A percentile compares a stretch with the other conserved stretches of the same genome.
phyloP scores from a whole-genome alignment of 2,888 invertebrate genomes.

The Hemithea aestivaria region DNA sequence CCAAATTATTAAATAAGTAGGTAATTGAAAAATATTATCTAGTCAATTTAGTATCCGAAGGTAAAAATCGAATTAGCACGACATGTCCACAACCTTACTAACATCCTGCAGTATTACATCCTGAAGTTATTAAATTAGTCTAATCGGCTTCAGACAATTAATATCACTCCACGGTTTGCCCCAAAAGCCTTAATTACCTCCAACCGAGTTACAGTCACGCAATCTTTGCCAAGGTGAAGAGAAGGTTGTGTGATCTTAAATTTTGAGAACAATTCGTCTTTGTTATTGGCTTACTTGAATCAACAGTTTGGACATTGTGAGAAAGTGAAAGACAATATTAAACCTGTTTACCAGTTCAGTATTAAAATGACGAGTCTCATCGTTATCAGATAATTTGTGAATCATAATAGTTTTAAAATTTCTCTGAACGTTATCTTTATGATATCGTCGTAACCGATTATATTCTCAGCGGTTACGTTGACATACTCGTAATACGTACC shows the following conservation, averaged over 20 bases:
- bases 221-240: slow-evolving; percentile 50
- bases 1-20: no score
- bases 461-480: no score
- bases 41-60: no score
- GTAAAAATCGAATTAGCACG: no score
- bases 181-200: slow-evolving; percentile 52
- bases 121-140: slow-evolving; percentile 26
- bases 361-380: no score
- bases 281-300: slow-evolving; percentile 7
- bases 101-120: slow-evolving; percentile 12
- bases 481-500: no score
- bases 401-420: no score
- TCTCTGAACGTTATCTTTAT: no score
- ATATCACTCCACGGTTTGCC: slow-evolving; percentile 32
- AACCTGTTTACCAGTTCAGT: no score
- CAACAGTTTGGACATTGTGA: not conserved
- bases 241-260: slow-evolving; percentile 53
- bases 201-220: slow-evolving; percentile 48
- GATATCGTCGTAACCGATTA: no score
- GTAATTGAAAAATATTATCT: no score
- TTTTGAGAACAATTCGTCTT: slow-evolving; percentile 18
- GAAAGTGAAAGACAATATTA: not conserved
- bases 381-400: no score
- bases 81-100: slow-evolving; percentile 5
- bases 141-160: slow-evolving; percentile 24